Base-by-base conservation (phyloP, 2,888 invertebrate genomes). In the Cetonia aurata region DNA sequence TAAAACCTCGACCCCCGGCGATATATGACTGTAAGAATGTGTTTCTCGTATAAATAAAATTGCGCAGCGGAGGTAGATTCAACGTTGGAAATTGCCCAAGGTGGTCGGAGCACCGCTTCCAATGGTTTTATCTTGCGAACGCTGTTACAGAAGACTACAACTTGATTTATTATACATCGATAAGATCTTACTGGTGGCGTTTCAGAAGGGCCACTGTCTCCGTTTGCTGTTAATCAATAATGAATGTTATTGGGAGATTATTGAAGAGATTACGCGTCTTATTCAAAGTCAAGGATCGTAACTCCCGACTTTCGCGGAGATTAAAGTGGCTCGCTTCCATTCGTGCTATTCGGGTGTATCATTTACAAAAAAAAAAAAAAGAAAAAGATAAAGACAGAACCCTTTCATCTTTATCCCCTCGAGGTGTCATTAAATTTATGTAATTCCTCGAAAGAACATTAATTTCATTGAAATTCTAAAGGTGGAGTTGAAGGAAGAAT, bases 81-180 rank as follows among this genome's bases (percentile, higher is more conserved):
- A 79, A 81, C 79, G 80, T 25, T 79, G 80, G 78, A 80, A 82
- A 83, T 83, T 77, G 82, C 83, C 83, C 78, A 77, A 81, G 83
- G 83, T 82, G 81, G 77, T 80, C 79, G 79, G 82, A 79, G 80
- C 81, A 82, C 78, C 79, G 79, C 81, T 81, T 77, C 79, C 77
- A 79, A 80, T 72, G 77, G 76, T 79, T 80, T 81, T 81, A 81
- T 82, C 81, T 81, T 78, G 78, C 25, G 78, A 81, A 80, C 80
- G 78, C 79, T 80, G 78, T 79, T 79, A 78, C 79, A 82, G 82
- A 81, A 82, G 82, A 81, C 82, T 82, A 79, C 79, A 78, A 78
- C 81, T 83, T 83, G 83, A 83, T 83, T 83, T 83, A 83, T 83
- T 82, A 80, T 78, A 73, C 76, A 76, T 75, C 75, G 83, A 83